Conservation (phyloP, 2,797 vertebrate genomes). For the Sebastes flavidus region DNA sequence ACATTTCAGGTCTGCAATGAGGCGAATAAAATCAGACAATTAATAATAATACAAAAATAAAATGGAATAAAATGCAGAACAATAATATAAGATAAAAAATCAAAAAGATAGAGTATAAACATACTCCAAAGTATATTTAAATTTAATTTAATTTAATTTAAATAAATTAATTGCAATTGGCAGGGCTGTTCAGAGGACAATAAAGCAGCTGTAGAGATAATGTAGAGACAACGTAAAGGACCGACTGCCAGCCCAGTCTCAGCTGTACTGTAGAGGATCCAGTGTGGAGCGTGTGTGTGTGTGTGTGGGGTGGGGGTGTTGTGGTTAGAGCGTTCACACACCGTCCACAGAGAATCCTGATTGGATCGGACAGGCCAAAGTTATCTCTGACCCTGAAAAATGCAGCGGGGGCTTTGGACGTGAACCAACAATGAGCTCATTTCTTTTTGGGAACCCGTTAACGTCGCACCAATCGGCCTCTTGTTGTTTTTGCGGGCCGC, state of each 20-base stretch:
- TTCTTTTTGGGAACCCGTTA: constrained; percentile 65
- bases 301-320: background rate
- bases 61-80: background rate
- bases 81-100: background rate
- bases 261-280: background rate
- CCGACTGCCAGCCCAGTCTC: background rate
- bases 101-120: background rate
- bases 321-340: constrained; percentile 39
- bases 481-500: constrained; percentile 67
- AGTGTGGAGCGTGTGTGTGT: background rate
- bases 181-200: background rate
- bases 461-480: constrained; percentile 61
- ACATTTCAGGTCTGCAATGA: no score
- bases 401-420: constrained; percentile 75
- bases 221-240: background rate
- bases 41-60: background rate
- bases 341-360: constrained; percentile 63
- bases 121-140: background rate
- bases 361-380: constrained; percentile 72
- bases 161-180: background rate
- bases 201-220: background rate
- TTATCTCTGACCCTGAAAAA: constrained; percentile 80
- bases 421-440: constrained; percentile 83
- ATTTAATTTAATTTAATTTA: background rate
- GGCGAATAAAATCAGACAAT: no score